Conservation (phyloP, 2,888 invertebrate genomes). For the Lasioglossum leucozonium region DNA sequence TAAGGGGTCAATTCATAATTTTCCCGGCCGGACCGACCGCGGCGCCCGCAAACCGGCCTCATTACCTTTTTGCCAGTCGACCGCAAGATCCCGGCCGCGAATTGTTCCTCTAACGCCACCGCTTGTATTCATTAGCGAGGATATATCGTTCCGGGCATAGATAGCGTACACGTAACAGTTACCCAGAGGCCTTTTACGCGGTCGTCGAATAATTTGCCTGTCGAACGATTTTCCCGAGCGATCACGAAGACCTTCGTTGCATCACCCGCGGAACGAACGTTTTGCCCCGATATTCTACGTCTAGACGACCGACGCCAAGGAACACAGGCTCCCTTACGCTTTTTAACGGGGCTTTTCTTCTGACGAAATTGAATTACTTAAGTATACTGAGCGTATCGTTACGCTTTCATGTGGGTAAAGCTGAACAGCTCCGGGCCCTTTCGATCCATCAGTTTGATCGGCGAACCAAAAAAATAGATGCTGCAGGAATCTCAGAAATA, state of each 20-base stretch:
- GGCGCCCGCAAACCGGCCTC: constrained; percentile 76
- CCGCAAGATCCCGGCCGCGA: constrained; percentile 80
- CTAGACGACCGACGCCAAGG: background rate
- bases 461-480: background rate
- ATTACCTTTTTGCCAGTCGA: constrained; percentile 81
- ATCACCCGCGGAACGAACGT: background rate
- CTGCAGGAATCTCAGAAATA: background rate
- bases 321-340: background rate
- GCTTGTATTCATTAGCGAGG: constrained; percentile 59
- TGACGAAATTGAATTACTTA: background rate
- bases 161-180: constrained; percentile 23
- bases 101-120: constrained; percentile 60
- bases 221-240: background rate
- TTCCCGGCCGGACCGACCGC: constrained; percentile 74
- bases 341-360: background rate
- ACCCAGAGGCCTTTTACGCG: background rate
- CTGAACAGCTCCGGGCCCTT: background rate
- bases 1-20: constrained; percentile 79
- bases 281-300: constrained; percentile 5
- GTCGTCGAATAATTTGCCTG: constrained; percentile 26
- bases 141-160: constrained; percentile 33
- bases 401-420: background rate
- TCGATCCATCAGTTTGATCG: background rate
- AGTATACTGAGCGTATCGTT: background rate
- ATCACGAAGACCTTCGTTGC: constrained; percentile 1